Conservation (phyloP, 2,888 invertebrate genomes). For the Tyria jacobaeae region DNA sequence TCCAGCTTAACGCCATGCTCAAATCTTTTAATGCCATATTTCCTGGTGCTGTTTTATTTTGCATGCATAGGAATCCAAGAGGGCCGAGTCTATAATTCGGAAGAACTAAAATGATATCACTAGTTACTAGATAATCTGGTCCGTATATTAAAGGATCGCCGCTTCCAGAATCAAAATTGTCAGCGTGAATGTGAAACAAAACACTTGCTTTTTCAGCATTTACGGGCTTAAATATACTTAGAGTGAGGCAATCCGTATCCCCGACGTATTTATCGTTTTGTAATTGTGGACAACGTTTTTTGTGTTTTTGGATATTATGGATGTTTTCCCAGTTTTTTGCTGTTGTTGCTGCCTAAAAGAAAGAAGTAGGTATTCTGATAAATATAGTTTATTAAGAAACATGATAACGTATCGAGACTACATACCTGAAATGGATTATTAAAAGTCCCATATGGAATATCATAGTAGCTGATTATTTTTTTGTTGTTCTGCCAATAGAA, state of each 20-base stretch:
- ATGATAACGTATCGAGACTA: neutral
- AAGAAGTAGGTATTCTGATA: neutral
- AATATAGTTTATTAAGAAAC: neutral
- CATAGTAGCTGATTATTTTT: constrained; percentile 61
- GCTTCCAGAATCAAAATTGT: constrained; percentile 66
- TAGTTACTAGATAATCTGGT: constrained; percentile 67
- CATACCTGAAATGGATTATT: constrained; percentile 60
- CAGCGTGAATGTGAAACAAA: constrained; percentile 76
- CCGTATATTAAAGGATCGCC: constrained; percentile 70
- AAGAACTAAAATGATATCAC: constrained; percentile 67
- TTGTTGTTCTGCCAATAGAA: constrained; percentile 42
- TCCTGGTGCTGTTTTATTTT: constrained; percentile 69
- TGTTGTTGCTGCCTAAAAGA: constrained; percentile 60
- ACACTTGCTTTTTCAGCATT: constrained; percentile 57
- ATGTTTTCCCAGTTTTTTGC: constrained; percentile 47
- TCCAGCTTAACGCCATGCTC: constrained; percentile 71
- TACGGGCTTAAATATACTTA: constrained; percentile 70
- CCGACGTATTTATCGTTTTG: constrained; percentile 52
- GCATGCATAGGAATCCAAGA: constrained; percentile 74
- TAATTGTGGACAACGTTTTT: constrained; percentile 67
- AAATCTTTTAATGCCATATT: constrained; percentile 78
- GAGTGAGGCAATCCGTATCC: constrained; percentile 68
- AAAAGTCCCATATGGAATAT: constrained; percentile 71
- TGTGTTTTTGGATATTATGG: constrained; percentile 55
- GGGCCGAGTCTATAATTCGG: constrained; percentile 77